Evolutionary conservation across 2,797 vertebrate species (phyloP), one percentile per base, ranked within the genome.

Genomic region (Enteromius mattozi): DNA sequence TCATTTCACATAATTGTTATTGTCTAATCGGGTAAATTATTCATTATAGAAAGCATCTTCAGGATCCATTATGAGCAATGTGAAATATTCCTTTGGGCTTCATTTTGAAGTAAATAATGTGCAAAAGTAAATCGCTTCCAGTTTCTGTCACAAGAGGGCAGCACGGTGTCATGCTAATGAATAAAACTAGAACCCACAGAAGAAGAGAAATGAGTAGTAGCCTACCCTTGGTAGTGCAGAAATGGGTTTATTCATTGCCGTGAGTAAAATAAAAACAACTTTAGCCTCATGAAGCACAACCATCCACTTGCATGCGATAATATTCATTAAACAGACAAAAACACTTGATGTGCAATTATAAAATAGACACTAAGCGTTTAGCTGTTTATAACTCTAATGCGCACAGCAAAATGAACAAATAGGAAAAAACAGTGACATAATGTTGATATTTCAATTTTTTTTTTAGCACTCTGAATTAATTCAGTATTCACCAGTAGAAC

Each of bases 101-200:
- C 12, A 8, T 40, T 4, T 66, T 54, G 30, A 65, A 68, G 19
- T 42, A 42, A 37, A 70, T 51, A 30, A 56, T 45, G 24, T 19
- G 49, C 42, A 45, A 30, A 24, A 17, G 30, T 6, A 35, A 49
- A 24, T 16, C 35, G 16, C 70, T 82, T 30, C 30, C 56, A 21
- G 6, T 59, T 35, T 40, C 27, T 45, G 47, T 54, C 88, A 85
- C 78, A 51, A 83, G 88, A 83, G 88, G 80, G 88, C 86, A 89
- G 88, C 86, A 81, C 6, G 81, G 59, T 66, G 35, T 66, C 78
- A 78, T 42, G 74, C 9, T 78, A 51, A 37, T 16, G 76, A 47
- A 70, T 9, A 71, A 56, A 74, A 65, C 27, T 49, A 66, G 30
- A 84, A 33, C 9, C n/a, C 54, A 10, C 3, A 4, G 10, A 56